These are phyloP conservation scores for Micronycteris hirsuta DNA, from an alignment of 2,113 vertebrate species.

Conservation along the genomic window DNA sequence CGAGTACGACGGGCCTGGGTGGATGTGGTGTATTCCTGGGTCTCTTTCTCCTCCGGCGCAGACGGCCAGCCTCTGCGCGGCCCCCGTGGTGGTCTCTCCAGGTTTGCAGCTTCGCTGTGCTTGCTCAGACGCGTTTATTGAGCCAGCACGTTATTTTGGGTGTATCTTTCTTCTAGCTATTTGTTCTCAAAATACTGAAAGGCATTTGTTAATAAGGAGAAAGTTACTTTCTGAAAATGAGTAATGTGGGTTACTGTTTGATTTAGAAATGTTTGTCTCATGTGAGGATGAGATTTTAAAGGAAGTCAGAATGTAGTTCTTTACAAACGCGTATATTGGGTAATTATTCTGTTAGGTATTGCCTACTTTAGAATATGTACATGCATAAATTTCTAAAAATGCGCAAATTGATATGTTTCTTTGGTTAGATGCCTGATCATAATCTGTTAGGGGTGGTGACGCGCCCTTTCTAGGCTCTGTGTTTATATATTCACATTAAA, in stretches of 20 bases:
- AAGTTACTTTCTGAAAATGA: constrained; percentile 13
- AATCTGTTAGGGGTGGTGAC: neutral
- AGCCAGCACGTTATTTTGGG: neutral
- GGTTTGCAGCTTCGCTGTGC: neutral
- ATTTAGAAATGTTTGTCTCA: constrained; percentile 31
- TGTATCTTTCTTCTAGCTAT: neutral
- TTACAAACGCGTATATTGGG: neutral
- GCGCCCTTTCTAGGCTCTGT: neutral
- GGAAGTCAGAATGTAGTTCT: constrained; percentile 2
- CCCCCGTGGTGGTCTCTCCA: neutral
- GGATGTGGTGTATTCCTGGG: neutral
- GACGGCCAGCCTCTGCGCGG: neutral
- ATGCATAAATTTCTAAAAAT: neutral
- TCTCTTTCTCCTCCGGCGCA: neutral
- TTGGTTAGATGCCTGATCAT: neutral
- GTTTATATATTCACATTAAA: neutral
- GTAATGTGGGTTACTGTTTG: neutral
- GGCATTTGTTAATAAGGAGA: neutral
- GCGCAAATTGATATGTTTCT: neutral
- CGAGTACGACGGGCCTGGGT: neutral
- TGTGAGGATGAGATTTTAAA: neutral
- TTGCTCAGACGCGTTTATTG: neutral
- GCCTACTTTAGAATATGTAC: neutral
- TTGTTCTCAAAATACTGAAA: constrained; percentile 16
- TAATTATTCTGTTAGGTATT: neutral